These are phyloP conservation scores for Ormyrus labotus DNA, from an alignment of 2,888 invertebrate species.

Conservation along the genomic window DNA sequence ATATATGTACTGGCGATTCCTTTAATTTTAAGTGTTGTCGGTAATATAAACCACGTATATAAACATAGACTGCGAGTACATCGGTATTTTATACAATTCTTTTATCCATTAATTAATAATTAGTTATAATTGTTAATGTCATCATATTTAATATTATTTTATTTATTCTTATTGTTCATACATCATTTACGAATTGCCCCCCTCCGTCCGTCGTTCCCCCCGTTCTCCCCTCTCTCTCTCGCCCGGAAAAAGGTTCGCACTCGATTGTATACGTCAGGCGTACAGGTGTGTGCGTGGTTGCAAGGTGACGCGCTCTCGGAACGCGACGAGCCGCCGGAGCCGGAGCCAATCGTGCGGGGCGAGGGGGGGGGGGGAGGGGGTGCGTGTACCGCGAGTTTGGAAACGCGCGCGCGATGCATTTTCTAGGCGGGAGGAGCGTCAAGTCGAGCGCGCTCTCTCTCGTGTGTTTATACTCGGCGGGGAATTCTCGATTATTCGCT, in stretches of 20 bases:
- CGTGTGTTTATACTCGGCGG: too few relatives aligned
- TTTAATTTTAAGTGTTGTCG: constrained; percentile 61
- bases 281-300: constrained; percentile 43
- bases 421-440: too few relatives aligned
- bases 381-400: too few relatives aligned
- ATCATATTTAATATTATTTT: constrained; percentile 24
- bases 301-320: constrained; percentile 12
- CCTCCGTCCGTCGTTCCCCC: neutral
- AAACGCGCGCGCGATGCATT: too few relatives aligned
- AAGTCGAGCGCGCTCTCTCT: too few relatives aligned
- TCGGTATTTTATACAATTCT: constrained; percentile 71
- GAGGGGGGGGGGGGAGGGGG: too few relatives aligned
- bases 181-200: constrained; percentile 20
- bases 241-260: constrained; percentile 33
- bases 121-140: constrained; percentile 31
- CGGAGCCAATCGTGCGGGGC: too few relatives aligned
- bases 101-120: constrained; percentile 55
- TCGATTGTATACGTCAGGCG: constrained; percentile 21
- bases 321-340: too few relatives aligned
- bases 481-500: too few relatives aligned
- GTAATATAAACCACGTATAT: constrained; percentile 75
- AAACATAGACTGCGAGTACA: constrained; percentile 74
- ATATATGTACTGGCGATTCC: constrained; percentile 28
- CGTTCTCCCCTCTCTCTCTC: neutral
- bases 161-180: constrained; percentile 36